These are phyloP conservation scores for Pyrrhia umbra DNA, from an alignment of 2,888 invertebrate genomes.

Conservation along the genomic window DNA sequence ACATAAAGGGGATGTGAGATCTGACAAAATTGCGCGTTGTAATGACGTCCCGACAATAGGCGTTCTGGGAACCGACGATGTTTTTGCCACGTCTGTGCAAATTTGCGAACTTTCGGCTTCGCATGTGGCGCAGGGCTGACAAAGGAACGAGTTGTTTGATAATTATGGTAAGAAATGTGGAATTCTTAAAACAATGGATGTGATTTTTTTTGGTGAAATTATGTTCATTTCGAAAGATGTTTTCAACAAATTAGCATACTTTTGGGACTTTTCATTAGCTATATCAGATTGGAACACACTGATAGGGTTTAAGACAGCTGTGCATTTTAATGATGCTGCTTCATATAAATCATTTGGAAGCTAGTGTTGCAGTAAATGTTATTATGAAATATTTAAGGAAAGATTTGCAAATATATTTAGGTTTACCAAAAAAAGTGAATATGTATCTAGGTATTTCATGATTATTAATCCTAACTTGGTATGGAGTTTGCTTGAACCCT, in stretches of 20 bases:
- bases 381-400: neutral
- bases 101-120: constrained; percentile 78
- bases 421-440: too few species aligned
- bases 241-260: constrained; percentile 35
- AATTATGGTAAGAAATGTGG: constrained; percentile 49
- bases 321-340: neutral
- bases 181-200: constrained; percentile 59
- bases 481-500: too few species aligned
- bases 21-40: constrained; percentile 86
- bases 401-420: too few species aligned
- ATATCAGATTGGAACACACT: neutral
- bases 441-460: too few species aligned
- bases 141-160: constrained; percentile 64
- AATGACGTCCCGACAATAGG: constrained; percentile 84
- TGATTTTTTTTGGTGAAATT: constrained; percentile 29
- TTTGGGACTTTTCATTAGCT: constrained; percentile 2
- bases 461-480: too few species aligned
- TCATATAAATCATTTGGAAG: neutral
- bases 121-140: constrained; percentile 75
- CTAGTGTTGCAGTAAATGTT: neutral
- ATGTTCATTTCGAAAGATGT: constrained; percentile 14
- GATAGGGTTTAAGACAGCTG: neutral
- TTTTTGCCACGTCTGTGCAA: constrained; percentile 86
- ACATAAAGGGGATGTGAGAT: constrained; percentile 87
- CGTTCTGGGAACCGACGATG: constrained; percentile 81